phyloP scores from a whole-genome alignment of 92 coral and sea anemone species.

The Porites lobata region DNA sequence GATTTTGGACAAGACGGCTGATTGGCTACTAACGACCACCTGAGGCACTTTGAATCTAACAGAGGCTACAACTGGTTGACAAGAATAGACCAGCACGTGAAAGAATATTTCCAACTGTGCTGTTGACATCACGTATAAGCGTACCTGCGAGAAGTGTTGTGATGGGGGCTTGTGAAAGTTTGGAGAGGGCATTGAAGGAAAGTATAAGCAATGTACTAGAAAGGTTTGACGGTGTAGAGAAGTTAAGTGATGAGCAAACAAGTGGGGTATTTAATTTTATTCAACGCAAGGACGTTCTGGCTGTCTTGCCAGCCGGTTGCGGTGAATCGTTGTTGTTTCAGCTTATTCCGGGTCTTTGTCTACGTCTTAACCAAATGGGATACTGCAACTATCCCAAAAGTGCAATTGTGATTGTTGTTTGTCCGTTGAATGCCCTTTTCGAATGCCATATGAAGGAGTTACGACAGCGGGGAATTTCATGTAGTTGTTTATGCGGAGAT shows the following conservation, averaged over 20 bases:
- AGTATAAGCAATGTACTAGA: too few species aligned
- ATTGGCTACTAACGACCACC: constrained; percentile 6
- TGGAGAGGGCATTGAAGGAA: background rate
- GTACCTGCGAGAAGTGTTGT: too few species aligned
- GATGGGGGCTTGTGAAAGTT: constrained; percentile 9
- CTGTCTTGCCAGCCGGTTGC: constrained; percentile 58
- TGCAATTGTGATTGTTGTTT: constrained; percentile 46
- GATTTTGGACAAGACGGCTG: background rate
- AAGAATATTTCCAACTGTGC: too few species aligned
- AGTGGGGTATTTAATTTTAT: constrained; percentile 4
- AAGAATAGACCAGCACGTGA: too few species aligned
- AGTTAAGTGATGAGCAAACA: background rate
- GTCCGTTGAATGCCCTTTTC: constrained; percentile 52
- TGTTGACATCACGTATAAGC: too few species aligned
- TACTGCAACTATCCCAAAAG: constrained; percentile 15
- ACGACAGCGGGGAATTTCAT: constrained; percentile 28
- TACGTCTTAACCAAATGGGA: background rate
- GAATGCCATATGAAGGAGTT: constrained; percentile 61
- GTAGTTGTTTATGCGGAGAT: constrained; percentile 26
- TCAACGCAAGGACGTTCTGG: constrained; percentile 54
- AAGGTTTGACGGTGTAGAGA: constrained; percentile 3
- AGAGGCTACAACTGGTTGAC: too few species aligned
- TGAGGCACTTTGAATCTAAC: background rate
- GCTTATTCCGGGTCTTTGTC: constrained; percentile 49
- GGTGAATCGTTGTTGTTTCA: constrained; percentile 68